Evolutionary conservation across 2,888 invertebrate species (phyloP).

Genomic region (Aphidoletes aphidimyza): DNA sequence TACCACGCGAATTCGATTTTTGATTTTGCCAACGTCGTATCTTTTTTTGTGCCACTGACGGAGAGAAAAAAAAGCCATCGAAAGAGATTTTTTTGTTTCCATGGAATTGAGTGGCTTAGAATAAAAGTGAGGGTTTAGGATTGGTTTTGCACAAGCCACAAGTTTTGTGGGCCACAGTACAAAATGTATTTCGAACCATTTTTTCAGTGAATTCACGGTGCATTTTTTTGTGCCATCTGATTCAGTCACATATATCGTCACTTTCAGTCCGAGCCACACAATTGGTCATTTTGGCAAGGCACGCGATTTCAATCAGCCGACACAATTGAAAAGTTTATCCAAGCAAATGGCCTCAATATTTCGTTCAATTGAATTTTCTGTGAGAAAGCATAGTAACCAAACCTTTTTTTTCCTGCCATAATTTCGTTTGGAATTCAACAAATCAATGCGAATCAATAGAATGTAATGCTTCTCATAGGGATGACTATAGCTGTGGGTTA

Average conservation of each 20-base stretch:
- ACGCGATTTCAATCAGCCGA: slow-evolving; percentile 39
- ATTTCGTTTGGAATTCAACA: too few relatives aligned
- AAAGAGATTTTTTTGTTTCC: slow-evolving; percentile 38
- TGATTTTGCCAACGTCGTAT: neutral
- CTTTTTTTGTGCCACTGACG: slow-evolving; percentile 2
- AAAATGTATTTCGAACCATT: too few relatives aligned
- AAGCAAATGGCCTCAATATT: neutral
- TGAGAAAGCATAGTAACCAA: too few relatives aligned
- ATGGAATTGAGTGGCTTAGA: neutral
- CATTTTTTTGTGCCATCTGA: too few relatives aligned
- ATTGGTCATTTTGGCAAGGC: slow-evolving; percentile 33
- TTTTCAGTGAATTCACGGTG: too few relatives aligned
- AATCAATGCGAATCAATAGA: too few relatives aligned
- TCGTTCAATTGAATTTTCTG: neutral
- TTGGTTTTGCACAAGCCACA: too few relatives aligned
- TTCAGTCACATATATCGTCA: too few relatives aligned
- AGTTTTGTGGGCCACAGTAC: too few relatives aligned
- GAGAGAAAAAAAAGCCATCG: neutral
- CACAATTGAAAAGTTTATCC: neutral
- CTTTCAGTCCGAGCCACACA: neutral
- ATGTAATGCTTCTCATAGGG: too few relatives aligned
- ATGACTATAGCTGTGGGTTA: neutral
- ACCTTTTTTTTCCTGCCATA: too few relatives aligned
- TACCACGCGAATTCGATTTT: neutral
- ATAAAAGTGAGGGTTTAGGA: too few relatives aligned